Evolutionary conservation across 2,888 invertebrate species (phyloP), one percentile per base, ranked within the genome.

Genomic region (Orthosia gothica): DNA sequence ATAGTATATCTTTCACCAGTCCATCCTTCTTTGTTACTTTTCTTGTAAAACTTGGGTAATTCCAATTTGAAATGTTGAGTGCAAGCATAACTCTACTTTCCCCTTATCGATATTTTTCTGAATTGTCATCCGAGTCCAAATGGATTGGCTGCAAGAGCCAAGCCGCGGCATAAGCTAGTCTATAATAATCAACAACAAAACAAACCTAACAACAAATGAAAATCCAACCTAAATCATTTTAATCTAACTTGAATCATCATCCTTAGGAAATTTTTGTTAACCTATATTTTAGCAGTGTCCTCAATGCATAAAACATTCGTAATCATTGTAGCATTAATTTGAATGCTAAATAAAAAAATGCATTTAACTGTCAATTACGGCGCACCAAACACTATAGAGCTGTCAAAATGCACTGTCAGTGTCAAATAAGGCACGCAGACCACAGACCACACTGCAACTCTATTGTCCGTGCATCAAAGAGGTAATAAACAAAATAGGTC

Each of bases 401-500:
- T 63, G 77, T 64, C 72, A 79, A 76, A 76, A 59, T 76, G 72
- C 58, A 72, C 18, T 79, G 49, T 65, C 72, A 72, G 3, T 77
- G 45, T 32, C 77, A 77, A 69, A 61, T 23, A 72, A 32, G 50
- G 18, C 18, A 49, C 74, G n/a, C 18, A 49, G 5, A 79, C 64
- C 3, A 59, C 63, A 74, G 45, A 78, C 74, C 69, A 70, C 81
- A 75, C 62, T 65, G 55, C 65, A 79, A 26, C 16, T 58, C 74
- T 50, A 67, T 79, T 79, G 79, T 78, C 61, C 55, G 45, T 65
- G 9, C 0, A 66, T 66, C 11, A 52, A 74, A 78, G 57, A 15
- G 54, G 67, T 80, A 67, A 63, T 79, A 74, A 78, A 79, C 18
- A 20, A 74, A 81, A 75, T 80, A 81, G 75, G 81, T 79, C 66